Evolutionary conservation across 2,797 vertebrate species (phyloP), one percentile per base, ranked within the genome.

Genomic region (Numenius phaeopus): DNA sequence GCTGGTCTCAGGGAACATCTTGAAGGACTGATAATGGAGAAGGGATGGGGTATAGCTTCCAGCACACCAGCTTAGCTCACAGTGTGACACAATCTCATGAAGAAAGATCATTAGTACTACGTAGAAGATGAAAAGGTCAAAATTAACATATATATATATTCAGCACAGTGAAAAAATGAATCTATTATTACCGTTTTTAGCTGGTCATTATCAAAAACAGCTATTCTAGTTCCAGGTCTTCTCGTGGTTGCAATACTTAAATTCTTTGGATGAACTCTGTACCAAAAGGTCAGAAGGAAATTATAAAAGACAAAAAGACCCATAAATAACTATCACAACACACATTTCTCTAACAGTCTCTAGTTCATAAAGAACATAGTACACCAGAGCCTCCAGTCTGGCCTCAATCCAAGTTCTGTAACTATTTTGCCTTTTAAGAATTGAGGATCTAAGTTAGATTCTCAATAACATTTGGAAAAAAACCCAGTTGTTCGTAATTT

Each of bases 161-260:
- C 62, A 89, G 32, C 40, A 80, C 32, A 85, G 37, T 40, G 22
- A 26, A 83, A 95, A 92, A 87, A 87, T n/a, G 0, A 47, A 61
- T 66, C 57, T 34, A 23, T 69, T 69, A 78, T 97, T 97, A 98
- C 97, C 94, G 88, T 91, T 82, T 98, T 94, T 78, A 91, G 62
- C 55, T 72, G 96, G n/a, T 77, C 94, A 69, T 70, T 96, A 70
- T 24, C 83, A 83, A 94, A 96, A 90, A 88, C 21, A 44, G 83
- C 71, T 27, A 83, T 94, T 97, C 91, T 90, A n/a, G 98, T 98
- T 17, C 97, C 83, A 27, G 98, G 97, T 79, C 98, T 98, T 98
- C 98, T 98, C 64, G 97, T 95, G 4, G 98, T 95, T 77, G 91
- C 50, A 46, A 64, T 89, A 90, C 52, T 94, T 26, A 58, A 85